These are phyloP conservation scores for Merluccius polli DNA, from an alignment of 2,797 vertebrate genomes.

Conservation along the genomic window DNA sequence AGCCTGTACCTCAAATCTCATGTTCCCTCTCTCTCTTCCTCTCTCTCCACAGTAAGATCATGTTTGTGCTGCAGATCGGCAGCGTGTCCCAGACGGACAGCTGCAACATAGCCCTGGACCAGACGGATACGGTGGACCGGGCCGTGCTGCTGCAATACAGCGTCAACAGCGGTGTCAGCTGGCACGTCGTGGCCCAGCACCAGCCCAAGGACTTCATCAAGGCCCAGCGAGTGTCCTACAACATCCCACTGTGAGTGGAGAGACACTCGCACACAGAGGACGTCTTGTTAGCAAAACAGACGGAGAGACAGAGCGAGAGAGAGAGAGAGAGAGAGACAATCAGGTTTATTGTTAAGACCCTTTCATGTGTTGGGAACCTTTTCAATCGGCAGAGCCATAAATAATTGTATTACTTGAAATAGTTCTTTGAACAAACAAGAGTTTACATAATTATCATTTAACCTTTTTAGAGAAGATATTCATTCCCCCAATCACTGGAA, in stretches of 20 bases:
- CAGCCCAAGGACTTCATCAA: slow-evolving; percentile 98
- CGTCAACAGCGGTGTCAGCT: slow-evolving; percentile 92
- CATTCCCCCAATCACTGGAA: too few relatives aligned
- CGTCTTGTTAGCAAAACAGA: not conserved
- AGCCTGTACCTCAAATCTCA: not conserved
- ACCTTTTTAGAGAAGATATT: too few relatives aligned
- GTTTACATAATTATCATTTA: too few relatives aligned
- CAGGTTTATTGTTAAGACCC: too few relatives aligned
- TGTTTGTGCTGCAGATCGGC: slow-evolving; percentile 99
- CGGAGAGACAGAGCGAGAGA: too few relatives aligned
- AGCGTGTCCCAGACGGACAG: slow-evolving; percentile 91
- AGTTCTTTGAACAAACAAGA: not conserved
- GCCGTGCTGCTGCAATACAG: slow-evolving; percentile 97
- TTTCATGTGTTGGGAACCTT: not conserved
- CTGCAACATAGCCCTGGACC: slow-evolving; percentile 91
- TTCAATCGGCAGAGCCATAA: not conserved
- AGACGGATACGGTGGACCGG: slow-evolving; percentile 87
- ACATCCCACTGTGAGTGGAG: slow-evolving; percentile 91
- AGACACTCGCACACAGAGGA: not conserved
- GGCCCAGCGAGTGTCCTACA: slow-evolving; percentile 97
- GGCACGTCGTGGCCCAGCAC: slow-evolving; percentile 98
- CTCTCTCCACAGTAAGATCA: slow-evolving; percentile 88
- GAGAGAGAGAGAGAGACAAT: too few relatives aligned
- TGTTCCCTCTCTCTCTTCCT: not conserved
- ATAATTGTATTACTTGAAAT: not conserved